Evolutionary conservation across 2,113 vertebrate genomes (phyloP), one percentile per base, ranked within the genome.

Genomic region (Dryoscopus gambensis): DNA sequence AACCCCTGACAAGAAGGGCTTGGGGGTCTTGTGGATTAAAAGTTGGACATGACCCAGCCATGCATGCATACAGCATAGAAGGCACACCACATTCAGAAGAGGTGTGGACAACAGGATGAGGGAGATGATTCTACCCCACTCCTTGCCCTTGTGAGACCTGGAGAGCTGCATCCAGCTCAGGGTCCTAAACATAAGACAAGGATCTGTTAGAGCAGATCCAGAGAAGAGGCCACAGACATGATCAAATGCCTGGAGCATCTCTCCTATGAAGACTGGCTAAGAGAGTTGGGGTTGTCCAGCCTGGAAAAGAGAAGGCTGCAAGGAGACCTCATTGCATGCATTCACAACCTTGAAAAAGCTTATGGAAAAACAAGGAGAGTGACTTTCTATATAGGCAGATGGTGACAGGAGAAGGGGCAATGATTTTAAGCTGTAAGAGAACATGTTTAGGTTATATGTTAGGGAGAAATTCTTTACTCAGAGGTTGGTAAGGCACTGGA

Each of bases 231-330:
- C 30, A 22, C 7, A 30, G 20, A 53, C 16, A 22, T 18, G 3
- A 31, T 35, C 24, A 47, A 16, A 47, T 11, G 13, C 4, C 20
- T 46, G 10, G 23, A 53, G 11, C 15, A 21, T 24, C 11, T 68
- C 13, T 31, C 20, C 46, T 40, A 1, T 22, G 16, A 82, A 47
- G 24, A 35, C 7, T 39, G 7, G 6, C 20, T n/a, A 33, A 44
- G 19, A n/a, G 9, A 46, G 1, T 1, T 59, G 7, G 1, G 2
- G 7, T 7, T 67, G 13, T 67, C n/a, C 23, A 60, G 19, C 21
- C 53, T 40, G 20, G 24, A 74, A 33, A 67, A 52, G 28, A 68
- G 13, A 53, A 52, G 44, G 15, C 5, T 75, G 5, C 11, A 46
- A 33, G 28, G 19, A 67, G 8, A 46, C 6, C 9, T 53, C 23